Conservation (phyloP, 1,140 invertebrate genomes). For the Lycorma delicatula region DNA sequence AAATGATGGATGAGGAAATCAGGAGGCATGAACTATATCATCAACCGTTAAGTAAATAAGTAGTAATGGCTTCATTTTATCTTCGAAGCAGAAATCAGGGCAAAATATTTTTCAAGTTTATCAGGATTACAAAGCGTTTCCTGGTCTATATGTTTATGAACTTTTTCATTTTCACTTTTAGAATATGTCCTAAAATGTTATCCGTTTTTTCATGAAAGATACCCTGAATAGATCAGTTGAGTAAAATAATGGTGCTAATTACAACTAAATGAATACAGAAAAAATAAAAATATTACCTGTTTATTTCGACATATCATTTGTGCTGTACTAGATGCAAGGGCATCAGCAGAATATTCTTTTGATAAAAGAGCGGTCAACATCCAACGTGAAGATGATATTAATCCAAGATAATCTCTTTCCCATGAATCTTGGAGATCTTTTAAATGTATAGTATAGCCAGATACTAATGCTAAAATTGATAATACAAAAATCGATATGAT, state of each 20-base stretch:
- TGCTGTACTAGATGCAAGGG: constrained; percentile 45
- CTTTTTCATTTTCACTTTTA: too few species aligned
- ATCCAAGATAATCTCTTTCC: constrained; percentile 47
- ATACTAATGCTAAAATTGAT: constrained; percentile 51
- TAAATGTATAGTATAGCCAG: constrained; percentile 62
- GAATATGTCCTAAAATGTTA: too few species aligned
- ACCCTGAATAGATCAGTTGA: background rate
- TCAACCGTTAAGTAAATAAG: too few species aligned
- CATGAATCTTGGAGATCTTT: constrained; percentile 57
- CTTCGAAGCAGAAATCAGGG: too few species aligned
- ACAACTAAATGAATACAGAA: background rate
- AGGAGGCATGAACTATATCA: too few species aligned
- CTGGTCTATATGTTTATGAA: too few species aligned
- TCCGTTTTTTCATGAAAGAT: background rate
- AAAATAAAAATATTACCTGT: constrained; percentile 40
- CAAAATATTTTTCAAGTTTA: too few species aligned
- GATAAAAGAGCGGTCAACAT: constrained; percentile 54
- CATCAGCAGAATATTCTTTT: constrained; percentile 54
- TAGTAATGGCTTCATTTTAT: too few species aligned
- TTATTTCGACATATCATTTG: constrained; percentile 54
- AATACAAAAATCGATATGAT: constrained; percentile 53
- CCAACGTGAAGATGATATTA: constrained; percentile 68
- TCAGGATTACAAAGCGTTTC: too few species aligned
- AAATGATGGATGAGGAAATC: too few species aligned
- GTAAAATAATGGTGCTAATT: too few species aligned